Conservation (phyloP, 2,888 invertebrate species). For the Drosophila peninsularis region DNA sequence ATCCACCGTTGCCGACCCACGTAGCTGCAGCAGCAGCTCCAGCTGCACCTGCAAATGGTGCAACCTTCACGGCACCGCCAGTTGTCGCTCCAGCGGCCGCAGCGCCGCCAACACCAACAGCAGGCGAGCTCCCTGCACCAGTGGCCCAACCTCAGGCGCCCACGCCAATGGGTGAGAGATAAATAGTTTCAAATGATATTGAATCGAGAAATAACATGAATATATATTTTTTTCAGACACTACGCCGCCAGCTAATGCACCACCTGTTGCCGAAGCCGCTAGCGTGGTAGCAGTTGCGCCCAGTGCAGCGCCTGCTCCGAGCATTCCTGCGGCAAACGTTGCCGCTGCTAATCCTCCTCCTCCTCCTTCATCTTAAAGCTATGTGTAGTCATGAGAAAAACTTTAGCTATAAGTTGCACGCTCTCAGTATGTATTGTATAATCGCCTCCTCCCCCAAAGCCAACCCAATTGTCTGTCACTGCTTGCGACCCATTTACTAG, state of each 20-base stretch:
- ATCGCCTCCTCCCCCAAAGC: conserved; percentile 30
- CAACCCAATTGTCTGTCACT: conserved; percentile 28
- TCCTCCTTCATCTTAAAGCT: conserved; percentile 64
- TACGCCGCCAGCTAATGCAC: conserved; percentile 60
- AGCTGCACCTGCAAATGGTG: conserved; percentile 59
- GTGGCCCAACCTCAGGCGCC: conserved; percentile 53
- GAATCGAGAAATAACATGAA: too few species aligned
- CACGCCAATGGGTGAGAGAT: conserved; percentile 66
- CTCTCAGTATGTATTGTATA: conserved; percentile 74
- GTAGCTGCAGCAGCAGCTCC: conserved; percentile 43
- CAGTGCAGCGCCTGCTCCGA: conserved; percentile 44
- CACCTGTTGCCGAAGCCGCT: conserved; percentile 50
- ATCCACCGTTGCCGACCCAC: conserved; percentile 65
- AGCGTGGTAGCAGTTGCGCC: conserved; percentile 39
- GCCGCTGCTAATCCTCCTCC: conserved; percentile 43
- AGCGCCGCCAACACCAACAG: conserved; percentile 29
- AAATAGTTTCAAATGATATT: too few species aligned
- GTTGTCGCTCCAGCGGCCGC: conserved; percentile 34
- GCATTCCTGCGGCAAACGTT: conserved; percentile 65
- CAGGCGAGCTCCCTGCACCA: conserved; percentile 40
- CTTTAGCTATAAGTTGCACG: conserved; percentile 65
- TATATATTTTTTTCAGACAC: conserved; percentile 49
- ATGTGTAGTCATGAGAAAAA: conserved; percentile 52
- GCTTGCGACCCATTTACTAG: conserved; percentile 39
- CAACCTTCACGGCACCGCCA: conserved; percentile 58